Conservation (phyloP, 2,113 vertebrate genomes). For the Microcebus jonahi region DNA sequence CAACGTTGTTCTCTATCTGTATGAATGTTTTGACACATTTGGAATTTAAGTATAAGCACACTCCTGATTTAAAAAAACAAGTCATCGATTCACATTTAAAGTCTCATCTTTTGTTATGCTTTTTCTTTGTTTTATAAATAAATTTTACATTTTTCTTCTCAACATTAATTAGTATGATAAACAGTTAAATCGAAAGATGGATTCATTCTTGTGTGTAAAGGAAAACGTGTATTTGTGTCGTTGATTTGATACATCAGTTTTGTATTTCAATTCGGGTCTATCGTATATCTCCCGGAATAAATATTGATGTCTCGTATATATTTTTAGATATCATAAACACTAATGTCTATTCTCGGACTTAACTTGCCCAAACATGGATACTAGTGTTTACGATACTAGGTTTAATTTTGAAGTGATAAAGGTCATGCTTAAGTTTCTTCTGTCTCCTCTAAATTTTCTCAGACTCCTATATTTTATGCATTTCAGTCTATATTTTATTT, state of each 20-base stretch:
- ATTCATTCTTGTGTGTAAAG: background rate
- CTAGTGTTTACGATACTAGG: background rate
- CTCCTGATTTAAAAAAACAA: background rate
- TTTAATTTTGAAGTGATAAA: slow-evolving; percentile 3
- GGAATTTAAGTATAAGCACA: background rate
- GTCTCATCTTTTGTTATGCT: background rate
- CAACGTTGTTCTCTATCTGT: background rate
- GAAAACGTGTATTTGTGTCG: background rate
- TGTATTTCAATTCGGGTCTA: background rate
- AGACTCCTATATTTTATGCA: background rate
- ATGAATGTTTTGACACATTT: slow-evolving; percentile 20
- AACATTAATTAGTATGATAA: background rate
- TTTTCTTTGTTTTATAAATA: background rate
- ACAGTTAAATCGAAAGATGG: background rate
- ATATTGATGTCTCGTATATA: background rate
- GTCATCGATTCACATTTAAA: background rate
- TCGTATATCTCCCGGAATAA: background rate
- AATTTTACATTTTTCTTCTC: background rate
- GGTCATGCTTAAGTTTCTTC: background rate
- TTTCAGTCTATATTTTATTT: background rate
- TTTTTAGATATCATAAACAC: background rate
- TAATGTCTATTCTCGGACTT: background rate
- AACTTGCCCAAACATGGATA: background rate
- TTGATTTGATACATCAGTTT: background rate
- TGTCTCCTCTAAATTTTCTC: background rate